Conservation (phyloP, 2,888 invertebrate species). For the Cataglyphis altisquamis region DNA sequence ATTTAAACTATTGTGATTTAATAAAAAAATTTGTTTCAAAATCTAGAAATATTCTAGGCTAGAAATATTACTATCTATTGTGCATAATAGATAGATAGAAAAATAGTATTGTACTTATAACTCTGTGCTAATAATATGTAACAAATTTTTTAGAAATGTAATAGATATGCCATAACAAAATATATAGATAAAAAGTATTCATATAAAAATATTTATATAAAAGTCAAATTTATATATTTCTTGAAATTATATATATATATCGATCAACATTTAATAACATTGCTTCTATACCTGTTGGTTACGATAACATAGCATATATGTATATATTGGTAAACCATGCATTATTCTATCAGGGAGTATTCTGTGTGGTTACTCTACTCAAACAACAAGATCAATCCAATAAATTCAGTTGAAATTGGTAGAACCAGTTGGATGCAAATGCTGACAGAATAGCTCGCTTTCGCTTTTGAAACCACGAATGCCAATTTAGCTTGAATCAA, state of each 20-base stretch:
- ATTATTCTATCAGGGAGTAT: slow-evolving; percentile 45
- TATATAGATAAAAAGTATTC: neutral
- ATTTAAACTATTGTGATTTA: neutral
- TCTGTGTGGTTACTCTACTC: slow-evolving; percentile 46
- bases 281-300: slow-evolving; percentile 21
- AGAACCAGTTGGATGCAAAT: slow-evolving; percentile 45
- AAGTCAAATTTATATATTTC: neutral
- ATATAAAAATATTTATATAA: neutral
- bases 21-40: neutral
- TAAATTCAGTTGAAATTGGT: slow-evolving; percentile 48
- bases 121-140: neutral
- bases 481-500: slow-evolving; percentile 30
- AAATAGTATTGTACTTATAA: neutral
- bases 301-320: neutral
- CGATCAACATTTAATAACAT: slow-evolving; percentile 17
- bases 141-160: neutral
- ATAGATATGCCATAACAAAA: neutral
- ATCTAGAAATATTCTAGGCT: neutral
- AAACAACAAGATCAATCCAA: slow-evolving; percentile 51
- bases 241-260: neutral
- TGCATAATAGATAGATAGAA: neutral
- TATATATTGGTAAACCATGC: slow-evolving; percentile 42
- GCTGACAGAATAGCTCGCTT: slow-evolving; percentile 31
- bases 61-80: neutral
- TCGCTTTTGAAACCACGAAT: slow-evolving; percentile 51